Conservation (phyloP, 1,140 invertebrate species). For the Varroa destructor region DNA sequence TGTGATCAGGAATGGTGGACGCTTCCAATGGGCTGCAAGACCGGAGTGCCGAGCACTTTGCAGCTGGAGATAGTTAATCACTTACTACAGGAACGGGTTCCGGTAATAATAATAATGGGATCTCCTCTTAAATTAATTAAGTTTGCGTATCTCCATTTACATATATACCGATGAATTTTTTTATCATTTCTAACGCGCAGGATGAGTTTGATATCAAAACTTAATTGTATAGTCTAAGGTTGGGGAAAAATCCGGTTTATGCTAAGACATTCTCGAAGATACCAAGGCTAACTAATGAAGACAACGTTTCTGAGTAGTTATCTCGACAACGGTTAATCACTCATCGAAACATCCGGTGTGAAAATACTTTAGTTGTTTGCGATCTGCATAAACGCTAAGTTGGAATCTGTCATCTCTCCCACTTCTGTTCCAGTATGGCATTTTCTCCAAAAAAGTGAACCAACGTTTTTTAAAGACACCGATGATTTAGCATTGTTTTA, state of each 20-base stretch:
- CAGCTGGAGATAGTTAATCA: neutral
- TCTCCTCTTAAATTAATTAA: neutral
- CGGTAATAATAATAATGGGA: neutral
- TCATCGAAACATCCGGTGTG: too few species aligned
- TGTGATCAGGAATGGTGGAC: constrained; percentile 3
- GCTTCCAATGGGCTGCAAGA: neutral
- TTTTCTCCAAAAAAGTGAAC: too few species aligned
- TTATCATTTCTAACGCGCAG: neutral
- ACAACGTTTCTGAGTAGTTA: too few species aligned
- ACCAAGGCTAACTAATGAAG: too few species aligned
- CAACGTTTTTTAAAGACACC: neutral
- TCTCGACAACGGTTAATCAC: too few species aligned
- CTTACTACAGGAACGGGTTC: neutral
- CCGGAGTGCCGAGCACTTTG: neutral
- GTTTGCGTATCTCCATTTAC: neutral
- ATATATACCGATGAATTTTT: constrained; percentile 1
- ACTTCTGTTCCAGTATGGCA: too few species aligned
- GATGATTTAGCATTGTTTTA: neutral
- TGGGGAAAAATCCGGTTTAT: neutral
- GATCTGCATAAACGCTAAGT: too few species aligned
- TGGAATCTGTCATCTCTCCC: too few species aligned
- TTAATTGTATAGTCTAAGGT: neutral
- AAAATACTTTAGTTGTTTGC: too few species aligned
- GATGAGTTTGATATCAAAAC: constrained; percentile 5
- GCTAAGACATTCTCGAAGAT: neutral